Conservation (phyloP, 2,888 invertebrate species). For the Macroteleia sp. region DNA sequence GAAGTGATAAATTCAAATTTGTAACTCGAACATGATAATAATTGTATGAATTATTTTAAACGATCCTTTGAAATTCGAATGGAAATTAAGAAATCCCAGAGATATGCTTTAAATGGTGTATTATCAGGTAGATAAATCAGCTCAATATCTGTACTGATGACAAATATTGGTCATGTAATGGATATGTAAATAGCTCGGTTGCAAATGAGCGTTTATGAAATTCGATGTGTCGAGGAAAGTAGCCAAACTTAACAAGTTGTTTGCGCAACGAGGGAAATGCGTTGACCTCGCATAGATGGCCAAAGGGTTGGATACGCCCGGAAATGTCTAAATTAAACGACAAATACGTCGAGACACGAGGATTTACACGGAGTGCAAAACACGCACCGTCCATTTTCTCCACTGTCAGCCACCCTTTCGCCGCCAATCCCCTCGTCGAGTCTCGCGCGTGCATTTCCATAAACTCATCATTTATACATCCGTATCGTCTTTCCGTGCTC, state of each 20-base stretch:
- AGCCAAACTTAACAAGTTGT: conserved; percentile 73
- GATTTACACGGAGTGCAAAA: conserved; percentile 80
- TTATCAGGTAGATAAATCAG: too few relatives aligned
- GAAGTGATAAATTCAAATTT: too few relatives aligned
- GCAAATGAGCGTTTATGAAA: too few relatives aligned
- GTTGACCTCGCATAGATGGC: conserved; percentile 70
- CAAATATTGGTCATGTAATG: too few relatives aligned
- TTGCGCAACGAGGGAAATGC: conserved; percentile 71
- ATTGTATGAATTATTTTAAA: too few relatives aligned
- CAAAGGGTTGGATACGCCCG: conserved; percentile 65
- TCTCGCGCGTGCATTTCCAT: conserved; percentile 77
- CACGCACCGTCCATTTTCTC: conserved; percentile 80
- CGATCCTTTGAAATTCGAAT: too few relatives aligned
- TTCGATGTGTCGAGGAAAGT: conserved; percentile 60
- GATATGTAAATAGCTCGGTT: too few relatives aligned
- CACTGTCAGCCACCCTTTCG: conserved; percentile 65
- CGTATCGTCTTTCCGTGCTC: conserved; percentile 67
- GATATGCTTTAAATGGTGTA: too few relatives aligned
- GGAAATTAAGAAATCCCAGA: too few relatives aligned
- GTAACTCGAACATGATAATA: too few relatives aligned
- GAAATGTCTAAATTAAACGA: conserved; percentile 81
- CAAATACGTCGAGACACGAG: conserved; percentile 80
- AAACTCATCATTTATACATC: conserved; percentile 80
- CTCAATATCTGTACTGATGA: too few relatives aligned
- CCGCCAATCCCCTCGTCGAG: conserved; percentile 66